These are phyloP conservation scores for Geothlypis trichas DNA, from an alignment of 2,113 vertebrate genomes.

Conservation along the genomic window DNA sequence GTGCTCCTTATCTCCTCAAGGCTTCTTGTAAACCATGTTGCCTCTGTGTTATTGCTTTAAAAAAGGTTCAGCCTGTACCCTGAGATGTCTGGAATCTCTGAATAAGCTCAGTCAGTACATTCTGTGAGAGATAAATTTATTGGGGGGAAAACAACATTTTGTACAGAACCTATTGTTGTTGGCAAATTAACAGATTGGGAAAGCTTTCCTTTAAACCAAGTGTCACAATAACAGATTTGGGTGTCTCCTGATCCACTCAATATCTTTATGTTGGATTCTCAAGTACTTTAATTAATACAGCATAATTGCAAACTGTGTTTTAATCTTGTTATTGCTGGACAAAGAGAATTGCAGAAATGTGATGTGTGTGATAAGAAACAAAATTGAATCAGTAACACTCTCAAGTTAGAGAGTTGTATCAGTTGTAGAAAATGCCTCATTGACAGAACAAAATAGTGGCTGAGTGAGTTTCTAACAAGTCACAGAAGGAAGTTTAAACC, in stretches of 20 bases:
- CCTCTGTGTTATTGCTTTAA: background rate
- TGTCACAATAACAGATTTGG: constrained; percentile 8
- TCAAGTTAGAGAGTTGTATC: background rate
- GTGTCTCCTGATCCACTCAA: background rate
- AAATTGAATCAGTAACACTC: background rate
- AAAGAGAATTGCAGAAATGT: constrained; percentile 10
- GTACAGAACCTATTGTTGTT: constrained; percentile 19
- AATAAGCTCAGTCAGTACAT: background rate
- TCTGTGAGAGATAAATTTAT: background rate
- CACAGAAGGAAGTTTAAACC: background rate
- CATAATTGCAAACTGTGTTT: constrained; percentile 23
- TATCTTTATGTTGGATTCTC: background rate
- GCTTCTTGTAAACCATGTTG: background rate
- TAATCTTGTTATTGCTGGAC: constrained; percentile 29
- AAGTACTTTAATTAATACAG: background rate
- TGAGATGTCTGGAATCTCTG: background rate
- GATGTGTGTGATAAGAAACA: background rate
- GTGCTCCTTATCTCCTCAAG: background rate
- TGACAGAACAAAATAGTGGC: background rate
- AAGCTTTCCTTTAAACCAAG: constrained; percentile 1
- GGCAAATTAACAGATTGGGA: background rate
- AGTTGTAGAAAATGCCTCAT: background rate
- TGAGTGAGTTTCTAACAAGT: background rate
- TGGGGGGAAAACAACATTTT: background rate
- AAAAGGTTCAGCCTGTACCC: background rate